Evolutionary conservation across 2,888 invertebrate genomes (phyloP).

Genomic region (Drosophila diplacantha): DNA sequence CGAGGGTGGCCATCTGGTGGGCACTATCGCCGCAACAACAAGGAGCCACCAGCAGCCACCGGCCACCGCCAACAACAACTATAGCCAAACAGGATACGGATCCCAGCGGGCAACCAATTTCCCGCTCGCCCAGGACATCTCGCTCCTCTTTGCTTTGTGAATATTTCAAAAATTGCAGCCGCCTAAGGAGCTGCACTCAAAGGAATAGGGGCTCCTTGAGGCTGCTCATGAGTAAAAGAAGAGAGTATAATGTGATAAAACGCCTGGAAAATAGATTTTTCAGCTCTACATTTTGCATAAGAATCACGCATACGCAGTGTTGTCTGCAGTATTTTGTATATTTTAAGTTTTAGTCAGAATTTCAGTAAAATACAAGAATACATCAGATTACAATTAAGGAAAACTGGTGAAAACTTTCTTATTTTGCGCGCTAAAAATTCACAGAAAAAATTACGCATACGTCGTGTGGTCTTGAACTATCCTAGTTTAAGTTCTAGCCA

Average conservation of each 20-base stretch:
- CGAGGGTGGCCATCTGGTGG: conserved; percentile 16
- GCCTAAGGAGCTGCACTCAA: background rate
- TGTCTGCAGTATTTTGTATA: background rate
- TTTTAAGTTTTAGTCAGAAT: background rate
- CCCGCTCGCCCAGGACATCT: conserved; percentile 24
- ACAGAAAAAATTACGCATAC: background rate
- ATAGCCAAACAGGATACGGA: conserved; percentile 18
- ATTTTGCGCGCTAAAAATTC: no score
- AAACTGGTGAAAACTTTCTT: no score
- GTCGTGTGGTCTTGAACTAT: background rate
- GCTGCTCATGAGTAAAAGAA: background rate
- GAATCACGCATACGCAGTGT: conserved; percentile 4
- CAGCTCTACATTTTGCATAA: background rate
- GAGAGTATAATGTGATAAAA: background rate
- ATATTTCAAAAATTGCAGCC: conserved; percentile 33
- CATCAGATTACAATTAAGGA: background rate
- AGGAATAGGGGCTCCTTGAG: background rate
- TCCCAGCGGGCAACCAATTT: conserved; percentile 34
- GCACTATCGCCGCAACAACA: conserved; percentile 16
- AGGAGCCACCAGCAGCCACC: background rate
- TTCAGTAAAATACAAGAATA: background rate
- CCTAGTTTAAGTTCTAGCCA: no score
- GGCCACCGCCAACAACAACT: background rate
- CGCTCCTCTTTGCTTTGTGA: conserved; percentile 30
- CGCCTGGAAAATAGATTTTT: no score